Conservation (phyloP, 2,797 vertebrate species). For the Allobates femoralis region DNA sequence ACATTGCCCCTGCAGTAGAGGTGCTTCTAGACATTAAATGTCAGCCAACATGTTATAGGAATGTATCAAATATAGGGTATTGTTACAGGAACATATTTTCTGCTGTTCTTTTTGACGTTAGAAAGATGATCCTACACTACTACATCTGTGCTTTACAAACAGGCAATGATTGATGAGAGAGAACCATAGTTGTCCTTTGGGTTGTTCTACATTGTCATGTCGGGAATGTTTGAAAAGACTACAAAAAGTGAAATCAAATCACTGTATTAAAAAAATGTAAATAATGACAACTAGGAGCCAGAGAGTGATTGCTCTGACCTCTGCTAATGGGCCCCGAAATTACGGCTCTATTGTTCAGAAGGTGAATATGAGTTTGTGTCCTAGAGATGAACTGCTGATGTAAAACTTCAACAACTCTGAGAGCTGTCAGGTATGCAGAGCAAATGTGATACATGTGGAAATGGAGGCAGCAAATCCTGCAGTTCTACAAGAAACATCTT, state of each 20-base stretch:
- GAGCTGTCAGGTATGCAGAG: constrained; percentile 44
- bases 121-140: not conserved
- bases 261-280: not conserved
- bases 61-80: not conserved
- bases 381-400: constrained; percentile 41
- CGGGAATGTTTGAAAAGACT: not conserved
- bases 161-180: not conserved
- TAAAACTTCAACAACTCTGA: constrained; percentile 57
- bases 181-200: not conserved
- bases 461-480: constrained; percentile 47
- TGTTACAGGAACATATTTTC: not conserved
- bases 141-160: not conserved
- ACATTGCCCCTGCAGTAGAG: not conserved
- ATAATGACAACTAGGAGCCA: not conserved
- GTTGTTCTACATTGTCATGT: not conserved
- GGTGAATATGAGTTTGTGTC: constrained; percentile 21
- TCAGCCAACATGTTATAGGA: not conserved
- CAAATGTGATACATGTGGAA: constrained; percentile 52
- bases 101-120: not conserved
- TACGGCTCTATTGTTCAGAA: not conserved
- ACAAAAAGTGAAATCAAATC: not conserved
- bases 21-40: not conserved
- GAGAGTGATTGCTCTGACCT: not conserved
- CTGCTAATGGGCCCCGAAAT: constrained; percentile 25
- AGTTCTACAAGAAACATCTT: constrained; percentile 44